Evolutionary conservation across 2,797 vertebrate genomes (phyloP).

Genomic region (Triplophysa bombifrons): DNA sequence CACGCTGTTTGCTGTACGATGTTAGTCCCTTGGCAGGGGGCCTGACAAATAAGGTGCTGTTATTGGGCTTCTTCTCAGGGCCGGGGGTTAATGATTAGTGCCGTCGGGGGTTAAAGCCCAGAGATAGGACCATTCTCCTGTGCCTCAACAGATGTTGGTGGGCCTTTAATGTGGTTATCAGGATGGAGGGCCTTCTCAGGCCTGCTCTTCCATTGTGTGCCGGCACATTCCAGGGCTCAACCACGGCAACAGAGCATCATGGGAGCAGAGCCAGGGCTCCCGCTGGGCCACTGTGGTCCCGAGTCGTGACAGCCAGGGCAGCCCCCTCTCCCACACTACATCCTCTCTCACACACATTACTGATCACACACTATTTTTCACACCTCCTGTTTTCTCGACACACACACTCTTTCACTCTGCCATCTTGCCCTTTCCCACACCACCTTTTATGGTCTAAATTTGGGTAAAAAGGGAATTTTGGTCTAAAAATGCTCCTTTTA

Average conservation of each 20-base stretch:
- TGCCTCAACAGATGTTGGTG: slow-evolving; percentile 95
- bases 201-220: slow-evolving; percentile 85
- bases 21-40: slow-evolving; percentile 83
- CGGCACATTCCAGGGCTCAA: slow-evolving; percentile 84
- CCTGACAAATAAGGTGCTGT: slow-evolving; percentile 93
- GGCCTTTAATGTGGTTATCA: slow-evolving; percentile 99
- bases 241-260: slow-evolving; percentile 90
- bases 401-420: slow-evolving; percentile 64
- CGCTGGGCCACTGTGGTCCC: slow-evolving; percentile 78
- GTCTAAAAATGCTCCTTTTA: slow-evolving; percentile 22
- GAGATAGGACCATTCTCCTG: slow-evolving; percentile 89
- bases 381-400: slow-evolving; percentile 65
- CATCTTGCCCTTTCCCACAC: slow-evolving; percentile 63
- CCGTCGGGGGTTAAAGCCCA: slow-evolving; percentile 94
- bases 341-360: slow-evolving; percentile 60
- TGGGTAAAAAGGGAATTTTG: slow-evolving; percentile 33
- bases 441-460: slow-evolving; percentile 49
- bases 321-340: slow-evolving; percentile 57
- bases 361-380: slow-evolving; percentile 66
- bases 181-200: slow-evolving; percentile 90
- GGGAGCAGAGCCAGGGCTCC: slow-evolving; percentile 75
- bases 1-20: slow-evolving; percentile 93
- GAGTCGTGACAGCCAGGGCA: slow-evolving; percentile 76
- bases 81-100: slow-evolving; percentile 94
- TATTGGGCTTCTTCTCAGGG: slow-evolving; percentile 87